These are phyloP conservation scores for Monopterus albus DNA, from an alignment of 2,113 vertebrate species.

Conservation along the genomic window DNA sequence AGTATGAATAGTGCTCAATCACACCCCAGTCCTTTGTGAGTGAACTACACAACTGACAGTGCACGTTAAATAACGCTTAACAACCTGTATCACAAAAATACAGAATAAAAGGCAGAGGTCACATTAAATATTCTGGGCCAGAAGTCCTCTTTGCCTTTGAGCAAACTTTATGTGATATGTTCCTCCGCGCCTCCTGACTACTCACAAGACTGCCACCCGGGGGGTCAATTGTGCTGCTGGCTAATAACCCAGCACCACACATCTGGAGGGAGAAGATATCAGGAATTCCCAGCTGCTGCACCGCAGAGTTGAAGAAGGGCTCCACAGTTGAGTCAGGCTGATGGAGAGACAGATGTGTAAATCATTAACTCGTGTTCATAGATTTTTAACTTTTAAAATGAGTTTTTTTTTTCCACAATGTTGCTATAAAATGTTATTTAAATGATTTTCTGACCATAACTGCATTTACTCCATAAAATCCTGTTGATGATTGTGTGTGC, in stretches of 20 bases:
- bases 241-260: conserved; percentile 90
- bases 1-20: neutral
- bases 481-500: too few relatives aligned
- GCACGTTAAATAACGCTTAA: neutral
- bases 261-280: conserved; percentile 97
- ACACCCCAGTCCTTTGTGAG: neutral
- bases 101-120: neutral
- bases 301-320: conserved; percentile 95
- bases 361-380: neutral
- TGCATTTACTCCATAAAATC: too few relatives aligned
- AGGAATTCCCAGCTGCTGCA: conserved; percentile 88
- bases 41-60: neutral
- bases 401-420: too few relatives aligned
- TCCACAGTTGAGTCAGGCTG: conserved; percentile 94
- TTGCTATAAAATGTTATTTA: too few relatives aligned
- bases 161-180: neutral
- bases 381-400: too few relatives aligned
- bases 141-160: conserved; percentile 2
- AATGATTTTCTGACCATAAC: too few relatives aligned
- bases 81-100: neutral
- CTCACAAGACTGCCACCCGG: conserved; percentile 95
- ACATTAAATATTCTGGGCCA: neutral
- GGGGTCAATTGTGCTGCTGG: conserved; percentile 78
- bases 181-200: conserved; percentile 58
- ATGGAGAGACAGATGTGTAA: conserved; percentile 25